Percentiles rank a stretch among this genome's conserved stretches.
Evolutionary conservation across 2,888 invertebrate genomes (phyloP).

Genomic region (Odontothrips loti): DNA sequence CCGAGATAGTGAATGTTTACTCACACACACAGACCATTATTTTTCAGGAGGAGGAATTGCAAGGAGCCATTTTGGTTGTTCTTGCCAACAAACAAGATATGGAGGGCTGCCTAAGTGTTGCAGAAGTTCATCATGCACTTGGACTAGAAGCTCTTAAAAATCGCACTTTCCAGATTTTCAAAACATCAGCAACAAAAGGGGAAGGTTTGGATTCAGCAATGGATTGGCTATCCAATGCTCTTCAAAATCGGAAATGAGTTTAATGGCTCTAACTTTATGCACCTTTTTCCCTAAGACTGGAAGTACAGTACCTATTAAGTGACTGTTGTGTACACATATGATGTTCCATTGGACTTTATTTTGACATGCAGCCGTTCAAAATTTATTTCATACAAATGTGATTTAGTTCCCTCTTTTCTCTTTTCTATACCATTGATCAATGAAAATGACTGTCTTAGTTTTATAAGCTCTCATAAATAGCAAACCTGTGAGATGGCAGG

Average conservation of each 20-base stretch:
- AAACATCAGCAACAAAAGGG: slow-evolving; percentile 96
- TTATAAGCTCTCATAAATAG: not conserved
- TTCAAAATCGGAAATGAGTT: slow-evolving; percentile 79
- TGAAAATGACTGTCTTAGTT: not conserved
- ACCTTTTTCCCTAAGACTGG: slow-evolving; percentile 8
- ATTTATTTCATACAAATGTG: not conserved
- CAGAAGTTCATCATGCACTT: slow-evolving; percentile 94
- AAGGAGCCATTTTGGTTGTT: slow-evolving; percentile 91
- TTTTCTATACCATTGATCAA: not conserved
- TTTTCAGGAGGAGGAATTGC: slow-evolving; percentile 89
- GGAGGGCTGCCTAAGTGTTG: slow-evolving; percentile 93
- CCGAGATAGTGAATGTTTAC: not conserved
- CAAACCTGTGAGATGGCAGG: not conserved
- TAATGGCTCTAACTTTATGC: not conserved
- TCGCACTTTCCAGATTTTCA: slow-evolving; percentile 98
- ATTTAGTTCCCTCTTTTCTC: not conserved
- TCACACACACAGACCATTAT: slow-evolving; percentile 28
- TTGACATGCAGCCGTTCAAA: not conserved
- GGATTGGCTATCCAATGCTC: slow-evolving; percentile 95
- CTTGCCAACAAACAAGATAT: slow-evolving; percentile 99
- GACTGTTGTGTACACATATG: not conserved
- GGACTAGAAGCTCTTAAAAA: slow-evolving; percentile 93
- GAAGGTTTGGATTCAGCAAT: slow-evolving; percentile 98
- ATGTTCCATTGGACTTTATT: not conserved
- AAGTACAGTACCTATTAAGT: slow-evolving; percentile 1